Percentiles rank a stretch among this genome's conserved stretches.
phyloP scores from a whole-genome alignment of 2,113 vertebrate species.

The Rhodinocichla rosea region DNA sequence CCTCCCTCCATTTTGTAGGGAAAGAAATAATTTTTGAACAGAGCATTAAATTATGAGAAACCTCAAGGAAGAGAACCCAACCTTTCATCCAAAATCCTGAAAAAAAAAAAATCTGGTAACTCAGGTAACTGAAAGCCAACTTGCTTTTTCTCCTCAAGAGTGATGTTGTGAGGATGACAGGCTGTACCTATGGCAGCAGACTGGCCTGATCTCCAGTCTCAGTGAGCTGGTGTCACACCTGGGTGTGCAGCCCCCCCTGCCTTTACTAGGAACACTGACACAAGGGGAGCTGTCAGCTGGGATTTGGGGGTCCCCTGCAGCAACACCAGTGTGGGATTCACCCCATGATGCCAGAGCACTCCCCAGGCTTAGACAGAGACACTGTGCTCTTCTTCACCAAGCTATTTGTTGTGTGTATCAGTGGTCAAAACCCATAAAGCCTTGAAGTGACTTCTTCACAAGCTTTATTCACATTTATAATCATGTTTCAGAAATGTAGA shows the following conservation, averaged over 20 bases:
- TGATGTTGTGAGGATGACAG: not conserved
- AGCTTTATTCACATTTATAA: not conserved
- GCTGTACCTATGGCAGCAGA: not conserved
- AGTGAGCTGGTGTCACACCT: not conserved
- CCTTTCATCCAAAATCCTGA: not conserved
- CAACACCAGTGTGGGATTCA: not conserved
- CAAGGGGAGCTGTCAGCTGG: not conserved
- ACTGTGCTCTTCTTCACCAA: not conserved
- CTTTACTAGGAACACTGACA: not conserved
- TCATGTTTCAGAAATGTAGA: not conserved
- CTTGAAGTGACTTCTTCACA: not conserved
- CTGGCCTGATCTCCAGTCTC: not conserved
- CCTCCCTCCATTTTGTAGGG: not conserved
- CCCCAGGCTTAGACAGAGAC: not conserved
- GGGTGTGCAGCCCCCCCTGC: not conserved
- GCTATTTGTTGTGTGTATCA: rapidly evolving
- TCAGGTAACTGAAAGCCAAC: not conserved
- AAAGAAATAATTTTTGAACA: not conserved
- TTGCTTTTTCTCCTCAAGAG: not conserved
- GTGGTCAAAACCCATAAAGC: not conserved
- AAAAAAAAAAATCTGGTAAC: not conserved
- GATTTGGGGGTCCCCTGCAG: not conserved
- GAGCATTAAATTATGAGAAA: not conserved
- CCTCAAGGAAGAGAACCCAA: not conserved
- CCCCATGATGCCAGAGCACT: not conserved